Conservation (phyloP, 2,888 invertebrate genomes). For the Euclidia mi region DNA sequence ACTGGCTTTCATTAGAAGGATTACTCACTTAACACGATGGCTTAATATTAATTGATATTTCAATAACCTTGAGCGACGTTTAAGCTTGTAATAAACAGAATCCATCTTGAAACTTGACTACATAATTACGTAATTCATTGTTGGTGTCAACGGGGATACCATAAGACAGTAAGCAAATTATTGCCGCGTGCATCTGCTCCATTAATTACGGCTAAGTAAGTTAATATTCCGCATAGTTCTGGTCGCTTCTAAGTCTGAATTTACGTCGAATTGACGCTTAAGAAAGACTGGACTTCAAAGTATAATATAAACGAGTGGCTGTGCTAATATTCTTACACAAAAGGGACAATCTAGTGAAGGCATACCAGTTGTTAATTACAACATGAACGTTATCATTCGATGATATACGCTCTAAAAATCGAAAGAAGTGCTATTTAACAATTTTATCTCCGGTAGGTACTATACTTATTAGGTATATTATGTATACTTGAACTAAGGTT, state of each 20-base stretch:
- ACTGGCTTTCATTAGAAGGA: conserved; percentile 31
- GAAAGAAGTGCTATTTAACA: no score
- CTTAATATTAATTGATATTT: conserved; percentile 27
- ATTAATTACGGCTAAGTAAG: conserved; percentile 28
- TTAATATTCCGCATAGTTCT: conserved; percentile 16
- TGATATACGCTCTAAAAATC: no score
- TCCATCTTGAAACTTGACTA: conserved; percentile 9
- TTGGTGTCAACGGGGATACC: conserved; percentile 9
- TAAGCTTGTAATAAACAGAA: conserved; percentile 5
- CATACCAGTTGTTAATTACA: no score
- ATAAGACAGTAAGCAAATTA: conserved; percentile 10
- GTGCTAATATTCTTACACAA: no score
- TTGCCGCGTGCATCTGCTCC: conserved; percentile 8
- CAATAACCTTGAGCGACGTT: conserved; percentile 13
- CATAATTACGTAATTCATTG: conserved; percentile 14
- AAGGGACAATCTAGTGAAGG: no score
- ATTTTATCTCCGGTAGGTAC: no score
- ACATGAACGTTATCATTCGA: no score
- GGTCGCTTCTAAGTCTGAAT: conserved; percentile 1
- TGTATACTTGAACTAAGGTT: no score
- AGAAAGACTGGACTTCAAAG: no score
- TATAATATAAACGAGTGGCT: no score
- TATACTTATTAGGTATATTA: no score
- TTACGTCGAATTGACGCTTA: conserved; percentile 1
- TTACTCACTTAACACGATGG: conserved; percentile 20